phyloP scores from a whole-genome alignment of 2,888 invertebrate species.

The Epicampocera succincta region DNA sequence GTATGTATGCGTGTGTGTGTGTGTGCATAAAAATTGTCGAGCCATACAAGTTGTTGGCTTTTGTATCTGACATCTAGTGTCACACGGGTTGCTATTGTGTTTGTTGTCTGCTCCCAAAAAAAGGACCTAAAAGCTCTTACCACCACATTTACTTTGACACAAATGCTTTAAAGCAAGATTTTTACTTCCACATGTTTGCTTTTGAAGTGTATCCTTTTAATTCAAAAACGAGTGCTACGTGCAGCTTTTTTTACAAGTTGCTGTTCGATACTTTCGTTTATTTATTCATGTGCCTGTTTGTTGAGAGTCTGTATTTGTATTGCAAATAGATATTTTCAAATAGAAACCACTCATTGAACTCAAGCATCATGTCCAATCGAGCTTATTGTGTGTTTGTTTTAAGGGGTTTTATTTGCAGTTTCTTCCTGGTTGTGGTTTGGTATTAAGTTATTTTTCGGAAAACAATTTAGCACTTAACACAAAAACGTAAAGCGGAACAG shows the following conservation, averaged over 20 bases:
- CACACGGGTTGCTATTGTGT: conserved; percentile 25
- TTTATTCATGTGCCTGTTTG: conserved; percentile 16
- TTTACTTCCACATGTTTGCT: conserved; percentile 33
- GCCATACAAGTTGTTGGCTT: conserved; percentile 51
- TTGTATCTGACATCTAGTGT: conserved; percentile 54
- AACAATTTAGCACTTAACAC: too few relatives aligned
- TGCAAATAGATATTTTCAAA: conserved; percentile 1
- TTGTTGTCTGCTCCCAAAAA: too few relatives aligned
- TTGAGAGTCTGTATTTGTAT: conserved; percentile 12
- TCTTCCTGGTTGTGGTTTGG: too few relatives aligned
- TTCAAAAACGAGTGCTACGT: conserved; percentile 26
- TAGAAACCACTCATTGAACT: not conserved
- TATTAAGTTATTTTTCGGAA: too few relatives aligned
- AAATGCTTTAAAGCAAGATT: conserved; percentile 13
- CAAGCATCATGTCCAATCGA: conserved; percentile 25
- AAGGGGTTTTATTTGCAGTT: not conserved
- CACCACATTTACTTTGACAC: not conserved
- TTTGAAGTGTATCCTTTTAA: conserved; percentile 48
- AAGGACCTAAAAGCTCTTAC: not conserved
- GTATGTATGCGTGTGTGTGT: conserved; percentile 4
- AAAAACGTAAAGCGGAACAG: too few relatives aligned
- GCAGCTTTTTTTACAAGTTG: not conserved
- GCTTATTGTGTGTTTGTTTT: conserved; percentile 19
- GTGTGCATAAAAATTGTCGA: conserved; percentile 9
- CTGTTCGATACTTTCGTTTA: not conserved